phyloP scores from a whole-genome alignment of 2,888 invertebrate genomes.

The Spisula subtruncata region DNA sequence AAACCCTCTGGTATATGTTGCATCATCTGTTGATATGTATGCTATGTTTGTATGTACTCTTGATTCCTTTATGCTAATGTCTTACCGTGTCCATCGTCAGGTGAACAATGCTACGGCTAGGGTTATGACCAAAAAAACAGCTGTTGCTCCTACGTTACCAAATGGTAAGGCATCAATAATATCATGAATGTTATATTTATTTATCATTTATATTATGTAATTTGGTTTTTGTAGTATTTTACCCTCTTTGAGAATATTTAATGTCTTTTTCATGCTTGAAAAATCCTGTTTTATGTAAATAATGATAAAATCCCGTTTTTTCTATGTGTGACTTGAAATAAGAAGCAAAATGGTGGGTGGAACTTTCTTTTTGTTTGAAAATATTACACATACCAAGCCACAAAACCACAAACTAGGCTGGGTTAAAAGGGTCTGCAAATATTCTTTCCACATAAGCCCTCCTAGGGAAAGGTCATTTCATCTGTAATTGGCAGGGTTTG shows the following conservation, averaged over 20 bases:
- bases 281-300: neutral
- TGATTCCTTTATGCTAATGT: slow-evolving; percentile 84
- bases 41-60: slow-evolving; percentile 73
- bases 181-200: slow-evolving; percentile 60
- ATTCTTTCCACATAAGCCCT: neutral
- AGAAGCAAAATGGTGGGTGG: neutral
- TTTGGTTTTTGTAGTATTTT: slow-evolving; percentile 31
- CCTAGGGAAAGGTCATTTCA: neutral
- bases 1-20: slow-evolving; percentile 55
- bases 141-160: slow-evolving; percentile 85
- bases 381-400: no score
- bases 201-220: slow-evolving; percentile 32
- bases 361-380: neutral
- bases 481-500: slow-evolving; percentile 23
- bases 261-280: slow-evolving; percentile 5
- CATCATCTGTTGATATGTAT: slow-evolving; percentile 70
- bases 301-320: neutral
- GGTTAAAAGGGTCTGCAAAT: neutral
- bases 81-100: slow-evolving; percentile 88
- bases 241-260: slow-evolving; percentile 20
- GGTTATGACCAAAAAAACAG: slow-evolving; percentile 98
- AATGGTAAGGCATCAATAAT: slow-evolving; percentile 83
- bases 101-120: slow-evolving; percentile 99
- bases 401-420: neutral
- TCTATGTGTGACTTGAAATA: neutral